Conservation (phyloP, 2,113 vertebrate species). For the Oreochromis aureus region DNA sequence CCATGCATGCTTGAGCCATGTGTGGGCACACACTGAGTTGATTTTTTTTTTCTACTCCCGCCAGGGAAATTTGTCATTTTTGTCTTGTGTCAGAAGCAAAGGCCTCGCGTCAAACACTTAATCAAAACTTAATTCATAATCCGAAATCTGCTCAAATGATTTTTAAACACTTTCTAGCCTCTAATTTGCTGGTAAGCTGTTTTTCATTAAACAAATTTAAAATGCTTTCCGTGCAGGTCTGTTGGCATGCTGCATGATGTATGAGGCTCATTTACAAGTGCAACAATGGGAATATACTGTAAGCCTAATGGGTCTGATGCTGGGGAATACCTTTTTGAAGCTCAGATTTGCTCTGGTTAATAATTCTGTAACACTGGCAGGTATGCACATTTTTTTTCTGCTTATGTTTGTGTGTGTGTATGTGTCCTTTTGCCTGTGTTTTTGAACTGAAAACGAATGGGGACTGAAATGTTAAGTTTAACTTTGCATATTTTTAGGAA, state of each 20-base stretch:
- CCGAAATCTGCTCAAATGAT: not conserved
- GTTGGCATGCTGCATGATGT: constrained; percentile 24
- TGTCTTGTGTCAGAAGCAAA: not conserved
- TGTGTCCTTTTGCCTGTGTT: not conserved
- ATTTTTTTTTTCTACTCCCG: not conserved
- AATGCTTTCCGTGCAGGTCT: constrained; percentile 5
- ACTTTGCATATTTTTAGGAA: not conserved
- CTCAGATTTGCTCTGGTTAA: not conserved
- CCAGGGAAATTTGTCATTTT: not conserved
- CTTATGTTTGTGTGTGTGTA: not conserved
- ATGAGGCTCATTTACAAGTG: constrained; percentile 47
- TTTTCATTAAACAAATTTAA: constrained; percentile 33
- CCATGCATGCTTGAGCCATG: not conserved
- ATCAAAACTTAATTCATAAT: not conserved
- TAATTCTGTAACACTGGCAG: not conserved
- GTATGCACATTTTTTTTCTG: not conserved
- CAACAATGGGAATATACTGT: constrained; percentile 25
- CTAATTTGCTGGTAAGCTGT: constrained; percentile 33
- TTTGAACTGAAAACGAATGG: not conserved
- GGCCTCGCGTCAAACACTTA: not conserved
- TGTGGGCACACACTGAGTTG: not conserved
- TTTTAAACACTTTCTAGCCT: constrained; percentile 1
- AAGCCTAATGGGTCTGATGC: constrained; percentile 11
- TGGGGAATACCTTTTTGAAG: constrained; percentile 9
- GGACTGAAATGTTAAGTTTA: not conserved